phyloP scores from a whole-genome alignment of 2,888 invertebrate species.

The Drosophila mercatorum region DNA sequence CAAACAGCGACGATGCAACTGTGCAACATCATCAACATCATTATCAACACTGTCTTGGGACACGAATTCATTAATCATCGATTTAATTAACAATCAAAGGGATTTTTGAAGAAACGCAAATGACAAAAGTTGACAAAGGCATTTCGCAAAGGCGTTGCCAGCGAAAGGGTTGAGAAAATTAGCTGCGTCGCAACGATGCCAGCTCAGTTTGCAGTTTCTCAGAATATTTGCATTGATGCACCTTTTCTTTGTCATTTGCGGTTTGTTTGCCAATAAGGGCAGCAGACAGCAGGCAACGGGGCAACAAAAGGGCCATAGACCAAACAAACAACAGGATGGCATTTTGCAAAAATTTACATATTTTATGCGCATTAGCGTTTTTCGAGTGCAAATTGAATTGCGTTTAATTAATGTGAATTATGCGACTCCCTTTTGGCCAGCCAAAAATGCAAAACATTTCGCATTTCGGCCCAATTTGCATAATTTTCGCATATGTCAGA shows the following conservation, averaged over 20 bases:
- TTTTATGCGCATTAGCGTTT: constrained; percentile 53
- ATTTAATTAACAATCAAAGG: constrained; percentile 72
- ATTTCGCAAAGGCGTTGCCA: constrained; percentile 45
- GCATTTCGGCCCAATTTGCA: constrained; percentile 55
- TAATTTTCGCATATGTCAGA: constrained; percentile 69
- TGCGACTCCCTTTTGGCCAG: constrained; percentile 18
- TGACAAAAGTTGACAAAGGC: constrained; percentile 54
- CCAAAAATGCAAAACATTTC: constrained; percentile 52
- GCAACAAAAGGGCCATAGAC: constrained; percentile 9
- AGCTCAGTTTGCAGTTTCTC: constrained; percentile 15
- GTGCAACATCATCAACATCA: constrained; percentile 46
- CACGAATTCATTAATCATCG: constrained; percentile 68
- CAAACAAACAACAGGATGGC: constrained; percentile 29
- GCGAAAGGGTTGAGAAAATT: constrained; percentile 36
- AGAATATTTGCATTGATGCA: constrained; percentile 34
- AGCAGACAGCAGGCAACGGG: not conserved
- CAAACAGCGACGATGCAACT: constrained; percentile 36
- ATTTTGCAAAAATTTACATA: constrained; percentile 64
- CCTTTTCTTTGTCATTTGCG: constrained; percentile 48
- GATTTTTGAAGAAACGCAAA: constrained; percentile 10
- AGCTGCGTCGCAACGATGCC: constrained; percentile 19
- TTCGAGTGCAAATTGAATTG: constrained; percentile 58
- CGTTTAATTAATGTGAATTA: constrained; percentile 56
- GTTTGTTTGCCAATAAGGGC: constrained; percentile 33
- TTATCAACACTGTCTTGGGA: constrained; percentile 36